A percentile compares a stretch with the other conserved stretches of the same genome.
phyloP scores from a whole-genome alignment of 2,113 vertebrate genomes.

The Paracanthobrama guichenoti region DNA sequence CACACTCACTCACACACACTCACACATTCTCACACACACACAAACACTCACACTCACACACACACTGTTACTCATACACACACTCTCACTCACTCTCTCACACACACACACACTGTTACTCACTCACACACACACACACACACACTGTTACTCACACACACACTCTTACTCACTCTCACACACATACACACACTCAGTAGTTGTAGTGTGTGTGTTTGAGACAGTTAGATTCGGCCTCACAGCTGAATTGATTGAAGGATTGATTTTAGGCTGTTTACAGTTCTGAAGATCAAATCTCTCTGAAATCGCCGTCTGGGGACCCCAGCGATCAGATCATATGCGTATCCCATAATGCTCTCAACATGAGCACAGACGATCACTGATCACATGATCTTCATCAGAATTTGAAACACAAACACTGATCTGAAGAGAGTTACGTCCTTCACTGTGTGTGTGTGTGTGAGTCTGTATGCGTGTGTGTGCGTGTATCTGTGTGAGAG shows the following conservation, averaged over 20 bases:
- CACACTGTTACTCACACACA: no score
- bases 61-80: no score
- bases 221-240: conserved; percentile 49
- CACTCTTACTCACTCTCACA: no score
- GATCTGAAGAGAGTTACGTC: neutral
- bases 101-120: no score
- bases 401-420: neutral
- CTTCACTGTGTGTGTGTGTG: neutral
- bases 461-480: neutral
- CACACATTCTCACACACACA: no score
- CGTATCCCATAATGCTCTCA: conserved; percentile 53
- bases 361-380: neutral
- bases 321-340: conserved; percentile 48
- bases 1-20: no score
- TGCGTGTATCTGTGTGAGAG: conserved; percentile 5
- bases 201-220: conserved; percentile 5
- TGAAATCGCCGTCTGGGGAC: conserved; percentile 55
- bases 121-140: no score
- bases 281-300: conserved; percentile 59
- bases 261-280: conserved; percentile 63
- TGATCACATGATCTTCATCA: neutral
- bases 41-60: no score
- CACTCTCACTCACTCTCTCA: no score
- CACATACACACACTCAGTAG: no score
- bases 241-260: conserved; percentile 60